Base-by-base conservation (phyloP, 2,797 vertebrate species). In the Micrastur ruficollis region DNA sequence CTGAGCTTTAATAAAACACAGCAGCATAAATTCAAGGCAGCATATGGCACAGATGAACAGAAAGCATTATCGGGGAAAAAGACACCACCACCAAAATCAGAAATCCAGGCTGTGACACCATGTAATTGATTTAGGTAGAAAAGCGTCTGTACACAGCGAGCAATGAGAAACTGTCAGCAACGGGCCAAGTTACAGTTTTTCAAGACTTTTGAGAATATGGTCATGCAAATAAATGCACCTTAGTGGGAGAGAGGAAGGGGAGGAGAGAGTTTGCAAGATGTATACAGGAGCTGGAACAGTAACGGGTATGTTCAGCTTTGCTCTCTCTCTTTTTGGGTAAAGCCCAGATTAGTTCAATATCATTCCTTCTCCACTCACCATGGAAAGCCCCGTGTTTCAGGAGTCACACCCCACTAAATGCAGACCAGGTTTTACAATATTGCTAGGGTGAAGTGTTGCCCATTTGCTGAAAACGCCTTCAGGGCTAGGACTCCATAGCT, bases 1-100 rank as follows among this genome's bases (percentile, higher is more conserved):
- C 44, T 95, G 88, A 96, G 89, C 50, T 94, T 96, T 97, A 96
- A 96, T 95, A 96, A 97, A 97, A 93, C 68, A 94, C 79, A 93
- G 95, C 68, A 83, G 94, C 78, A 97, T 94, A 96, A 89, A 98
- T 97, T 96, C 93, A 92, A 96, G 81, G 68, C 85, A 73, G 82
- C 75, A 91, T 96, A 95, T 97, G 94, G 87, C 23, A 81, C 61
- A 96, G 78, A 79, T 61, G 91, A 96, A 66, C 76, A 71, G 78
- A 95, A 95, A 82, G 61, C 78, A 66, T 50, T 36, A 12, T 86
- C 65, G 92, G 19, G 19, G 9, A 83, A 91, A 85, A 91, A 93
- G 61, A 71, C 44, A 96, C 73, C 40, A 76, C 27, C 71, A 75
- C 44, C 49, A 63, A 82, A 95, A 87, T 91, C 79, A 96, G 85